Evolutionary conservation across 2,113 vertebrate species (phyloP).

Genomic region (Phocoena sinus): DNA sequence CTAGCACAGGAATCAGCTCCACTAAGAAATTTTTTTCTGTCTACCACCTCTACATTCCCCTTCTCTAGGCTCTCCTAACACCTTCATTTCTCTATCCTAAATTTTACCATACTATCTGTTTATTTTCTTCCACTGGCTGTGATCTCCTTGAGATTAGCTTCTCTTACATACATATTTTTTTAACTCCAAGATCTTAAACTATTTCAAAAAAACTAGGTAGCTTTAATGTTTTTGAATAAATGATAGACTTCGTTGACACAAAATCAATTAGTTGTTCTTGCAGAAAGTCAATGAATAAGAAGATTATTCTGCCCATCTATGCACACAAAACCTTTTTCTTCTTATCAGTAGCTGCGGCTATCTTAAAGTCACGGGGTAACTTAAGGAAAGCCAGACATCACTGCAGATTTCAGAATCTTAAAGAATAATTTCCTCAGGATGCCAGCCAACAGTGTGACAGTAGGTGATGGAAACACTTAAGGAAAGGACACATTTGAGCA

Average conservation of each 20-base stretch:
- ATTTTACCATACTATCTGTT: neutral
- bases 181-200: neutral
- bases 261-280: neutral
- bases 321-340: neutral
- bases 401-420: neutral
- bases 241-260: neutral
- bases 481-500: neutral
- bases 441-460: neutral
- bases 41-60: neutral
- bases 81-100: neutral
- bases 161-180: neutral
- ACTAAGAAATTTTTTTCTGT: neutral
- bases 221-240: neutral
- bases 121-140: neutral
- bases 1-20: neutral
- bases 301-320: neutral
- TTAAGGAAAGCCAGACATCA: neutral
- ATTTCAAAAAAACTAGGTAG: neutral
- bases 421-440: neutral
- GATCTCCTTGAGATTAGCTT: neutral
- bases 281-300: neutral
- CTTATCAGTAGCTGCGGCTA: neutral
- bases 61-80: neutral
- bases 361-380: neutral
- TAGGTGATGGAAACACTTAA: neutral